Conservation (phyloP, 2,113 vertebrate genomes). For the Brienomyrus longianalis region DNA sequence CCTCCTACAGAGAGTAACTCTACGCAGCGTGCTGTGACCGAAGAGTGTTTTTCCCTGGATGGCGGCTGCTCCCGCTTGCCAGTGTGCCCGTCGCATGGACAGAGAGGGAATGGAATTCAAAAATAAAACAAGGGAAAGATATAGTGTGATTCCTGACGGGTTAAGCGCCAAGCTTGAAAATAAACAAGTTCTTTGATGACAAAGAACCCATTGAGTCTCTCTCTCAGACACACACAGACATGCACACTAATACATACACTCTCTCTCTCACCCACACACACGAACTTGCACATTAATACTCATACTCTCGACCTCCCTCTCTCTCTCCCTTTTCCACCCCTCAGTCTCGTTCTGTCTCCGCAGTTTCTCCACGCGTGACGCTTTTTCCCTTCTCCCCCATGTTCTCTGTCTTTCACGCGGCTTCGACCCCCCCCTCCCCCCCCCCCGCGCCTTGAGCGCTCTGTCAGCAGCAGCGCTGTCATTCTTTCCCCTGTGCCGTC, state of each 20-base stretch:
- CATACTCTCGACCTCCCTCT: slow-evolving; percentile 19
- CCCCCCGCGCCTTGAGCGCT: neutral
- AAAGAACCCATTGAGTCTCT: slow-evolving; percentile 73
- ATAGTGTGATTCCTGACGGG: slow-evolving; percentile 57
- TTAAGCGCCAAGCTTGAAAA: slow-evolving; percentile 66
- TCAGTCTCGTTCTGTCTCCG: slow-evolving; percentile 3
- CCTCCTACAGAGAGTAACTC: slow-evolving; percentile 31
- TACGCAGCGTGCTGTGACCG: slow-evolving; percentile 20
- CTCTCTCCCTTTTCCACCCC: neutral
- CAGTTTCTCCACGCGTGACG: slow-evolving; percentile 6
- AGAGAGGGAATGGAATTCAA: slow-evolving; percentile 26
- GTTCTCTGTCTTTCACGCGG: neutral
- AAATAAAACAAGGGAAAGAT: slow-evolving; percentile 39
- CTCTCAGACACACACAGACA: slow-evolving; percentile 49
- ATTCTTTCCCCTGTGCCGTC: slow-evolving; percentile 6
- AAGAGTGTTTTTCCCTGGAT: slow-evolving; percentile 13
- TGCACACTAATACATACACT: slow-evolving; percentile 28
- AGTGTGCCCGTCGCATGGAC: slow-evolving; percentile 23
- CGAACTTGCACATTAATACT: slow-evolving; percentile 52
- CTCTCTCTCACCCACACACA: slow-evolving; percentile 37
- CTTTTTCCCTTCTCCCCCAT: slow-evolving; percentile 22
- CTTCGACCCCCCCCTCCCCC: neutral
- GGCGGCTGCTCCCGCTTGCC: slow-evolving; percentile 20
- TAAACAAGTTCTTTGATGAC: slow-evolving; percentile 70
- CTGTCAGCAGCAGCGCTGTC: neutral